These are phyloP conservation scores for Bombus turneri DNA, from an alignment of 1,140 invertebrate species.

Conservation along the genomic window DNA sequence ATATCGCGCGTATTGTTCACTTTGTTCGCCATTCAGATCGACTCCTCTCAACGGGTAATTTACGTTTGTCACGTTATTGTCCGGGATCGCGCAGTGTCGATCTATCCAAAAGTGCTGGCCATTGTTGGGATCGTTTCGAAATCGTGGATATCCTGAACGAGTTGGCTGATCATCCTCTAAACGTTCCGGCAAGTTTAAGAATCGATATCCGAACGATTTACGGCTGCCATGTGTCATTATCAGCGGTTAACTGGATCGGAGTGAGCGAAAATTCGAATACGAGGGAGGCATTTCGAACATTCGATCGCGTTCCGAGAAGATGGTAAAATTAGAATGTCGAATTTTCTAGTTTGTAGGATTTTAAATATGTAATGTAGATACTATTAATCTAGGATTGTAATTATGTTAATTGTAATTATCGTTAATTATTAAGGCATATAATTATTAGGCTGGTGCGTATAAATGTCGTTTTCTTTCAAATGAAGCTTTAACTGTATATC, in stretches of 20 bases:
- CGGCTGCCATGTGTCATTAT: background rate
- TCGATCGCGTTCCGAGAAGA: background rate
- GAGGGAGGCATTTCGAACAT: background rate
- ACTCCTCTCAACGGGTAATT: conserved; percentile 63
- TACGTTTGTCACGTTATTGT: conserved; percentile 65
- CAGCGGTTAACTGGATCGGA: background rate
- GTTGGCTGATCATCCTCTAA: conserved; percentile 48
- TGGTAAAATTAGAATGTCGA: background rate
- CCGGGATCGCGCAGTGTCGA: conserved; percentile 47
- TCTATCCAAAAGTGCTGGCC: conserved; percentile 30
- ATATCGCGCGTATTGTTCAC: conserved; percentile 71
- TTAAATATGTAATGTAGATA: background rate
- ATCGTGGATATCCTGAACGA: conserved; percentile 54
- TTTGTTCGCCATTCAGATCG: conserved; percentile 65
- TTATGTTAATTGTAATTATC: no score
- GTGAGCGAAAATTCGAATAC: background rate
- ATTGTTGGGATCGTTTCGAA: conserved; percentile 60
- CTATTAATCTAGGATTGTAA: no score
- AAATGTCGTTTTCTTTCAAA: no score
- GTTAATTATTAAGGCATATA: no score
- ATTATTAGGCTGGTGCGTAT: no score
- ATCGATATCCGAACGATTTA: conserved; percentile 1
- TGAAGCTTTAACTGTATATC: no score
- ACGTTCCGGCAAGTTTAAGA: conserved; percentile 29
- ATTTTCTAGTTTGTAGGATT: background rate